Percentiles rank a stretch among this genome's conserved stretches.
Evolutionary conservation across 2,888 invertebrate genomes (phyloP).

Genomic region (Pandemis corylana): DNA sequence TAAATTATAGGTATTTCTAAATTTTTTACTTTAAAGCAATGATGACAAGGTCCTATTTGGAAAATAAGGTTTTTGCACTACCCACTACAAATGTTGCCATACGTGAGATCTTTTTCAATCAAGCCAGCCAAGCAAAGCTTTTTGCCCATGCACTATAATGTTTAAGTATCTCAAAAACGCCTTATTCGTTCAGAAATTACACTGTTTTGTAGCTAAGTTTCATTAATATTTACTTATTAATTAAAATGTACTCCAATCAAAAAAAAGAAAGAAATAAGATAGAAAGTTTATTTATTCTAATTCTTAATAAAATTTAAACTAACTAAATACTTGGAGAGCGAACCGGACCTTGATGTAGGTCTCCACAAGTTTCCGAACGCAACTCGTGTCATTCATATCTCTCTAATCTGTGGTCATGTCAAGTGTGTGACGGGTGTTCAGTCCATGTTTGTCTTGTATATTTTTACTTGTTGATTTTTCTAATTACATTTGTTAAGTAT

Average conservation of each 20-base stretch:
- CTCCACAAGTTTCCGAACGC: slow-evolving; percentile 53
- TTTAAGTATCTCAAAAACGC: slow-evolving; percentile 13
- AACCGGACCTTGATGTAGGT: slow-evolving; percentile 42
- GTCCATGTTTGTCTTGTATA: slow-evolving; percentile 73
- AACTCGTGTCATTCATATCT: too few species aligned
- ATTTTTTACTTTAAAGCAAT: too few species aligned
- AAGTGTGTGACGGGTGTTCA: slow-evolving; percentile 69
- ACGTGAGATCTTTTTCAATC: too few species aligned
- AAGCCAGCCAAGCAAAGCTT: not conserved
- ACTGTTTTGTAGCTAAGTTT: not conserved
- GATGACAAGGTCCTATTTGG: too few species aligned
- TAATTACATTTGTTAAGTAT: slow-evolving; percentile 65
- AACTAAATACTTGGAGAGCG: not conserved
- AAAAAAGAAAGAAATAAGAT: too few species aligned
- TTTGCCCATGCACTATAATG: not conserved
- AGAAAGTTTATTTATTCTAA: not conserved
- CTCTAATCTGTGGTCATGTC: too few species aligned
- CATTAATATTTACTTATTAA: too few species aligned
- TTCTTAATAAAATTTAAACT: not conserved
- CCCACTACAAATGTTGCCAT: too few species aligned
- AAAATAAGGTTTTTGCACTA: too few species aligned
- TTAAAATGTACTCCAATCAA: too few species aligned
- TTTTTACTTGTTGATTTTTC: slow-evolving; percentile 80
- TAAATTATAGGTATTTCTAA: too few species aligned
- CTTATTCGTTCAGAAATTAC: slow-evolving; percentile 16